Conservation (phyloP, 2,888 invertebrate species). For the Myopa tessellatipennis region DNA sequence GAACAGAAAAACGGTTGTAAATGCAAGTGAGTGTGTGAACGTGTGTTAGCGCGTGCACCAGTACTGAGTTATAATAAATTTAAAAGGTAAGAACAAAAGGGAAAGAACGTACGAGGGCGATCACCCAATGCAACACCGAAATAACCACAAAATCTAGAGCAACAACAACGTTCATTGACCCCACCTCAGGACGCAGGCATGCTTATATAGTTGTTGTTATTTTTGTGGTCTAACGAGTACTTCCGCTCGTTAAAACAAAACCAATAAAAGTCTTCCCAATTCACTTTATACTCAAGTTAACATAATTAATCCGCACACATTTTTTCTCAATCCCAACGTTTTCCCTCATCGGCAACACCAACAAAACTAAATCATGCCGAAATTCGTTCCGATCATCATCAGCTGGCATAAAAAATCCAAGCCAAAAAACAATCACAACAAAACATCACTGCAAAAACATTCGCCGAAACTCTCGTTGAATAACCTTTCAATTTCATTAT, state of each 20-base stretch:
- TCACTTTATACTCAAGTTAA: background rate
- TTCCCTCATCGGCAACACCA: too few relatives aligned
- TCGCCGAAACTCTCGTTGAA: too few relatives aligned
- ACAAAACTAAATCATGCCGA: too few relatives aligned
- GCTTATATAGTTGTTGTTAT: too few relatives aligned
- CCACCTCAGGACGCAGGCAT: background rate
- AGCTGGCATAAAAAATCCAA: too few relatives aligned
- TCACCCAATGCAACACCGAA: too few relatives aligned
- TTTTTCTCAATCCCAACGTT: too few relatives aligned
- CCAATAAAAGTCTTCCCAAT: too few relatives aligned
- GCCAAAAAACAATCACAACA: too few relatives aligned
- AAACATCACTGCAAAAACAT: background rate
- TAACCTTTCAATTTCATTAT: conserved; percentile 34
- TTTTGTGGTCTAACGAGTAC: too few relatives aligned
- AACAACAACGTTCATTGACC: background rate
- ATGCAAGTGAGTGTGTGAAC: background rate
- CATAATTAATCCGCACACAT: background rate
- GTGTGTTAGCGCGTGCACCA: background rate
- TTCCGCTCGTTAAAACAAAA: too few relatives aligned
- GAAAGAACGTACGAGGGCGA: background rate
- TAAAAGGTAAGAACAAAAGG: background rate
- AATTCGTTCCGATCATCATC: too few relatives aligned
- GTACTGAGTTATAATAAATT: background rate
- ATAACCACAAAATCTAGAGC: background rate
- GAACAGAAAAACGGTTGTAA: background rate